These are phyloP conservation scores for Drosophila novamexicana DNA, from an alignment of 1,140 invertebrate species.

Conservation along the genomic window DNA sequence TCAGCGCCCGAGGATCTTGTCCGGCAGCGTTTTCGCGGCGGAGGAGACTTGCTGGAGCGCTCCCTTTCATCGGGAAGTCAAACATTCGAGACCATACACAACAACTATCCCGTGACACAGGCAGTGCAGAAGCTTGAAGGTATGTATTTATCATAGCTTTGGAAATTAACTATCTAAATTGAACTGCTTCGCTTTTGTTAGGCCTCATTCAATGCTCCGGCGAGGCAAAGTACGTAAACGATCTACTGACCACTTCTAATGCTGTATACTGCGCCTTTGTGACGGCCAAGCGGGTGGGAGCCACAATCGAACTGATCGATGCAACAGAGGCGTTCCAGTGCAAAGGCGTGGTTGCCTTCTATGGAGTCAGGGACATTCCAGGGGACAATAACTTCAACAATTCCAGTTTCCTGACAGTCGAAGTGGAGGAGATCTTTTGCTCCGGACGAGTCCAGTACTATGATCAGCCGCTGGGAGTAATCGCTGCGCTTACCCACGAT, in stretches of 20 bases:
- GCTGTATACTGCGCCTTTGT: conserved; percentile 89
- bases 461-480: conserved; percentile 90
- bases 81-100: conserved; percentile 89
- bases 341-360: conserved; percentile 89
- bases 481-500: conserved; percentile 87
- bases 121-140: conserved; percentile 91
- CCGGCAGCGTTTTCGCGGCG: conserved; percentile 79
- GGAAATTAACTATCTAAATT: background rate
- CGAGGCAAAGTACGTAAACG: conserved; percentile 88
- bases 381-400: conserved; percentile 87
- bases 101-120: conserved; percentile 91
- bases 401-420: conserved; percentile 47
- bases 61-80: conserved; percentile 90
- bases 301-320: conserved; percentile 87
- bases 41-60: conserved; percentile 87
- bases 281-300: conserved; percentile 85
- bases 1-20: conserved; percentile 81
- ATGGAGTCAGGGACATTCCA: conserved; percentile 90
- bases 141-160: background rate
- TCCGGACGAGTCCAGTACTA: conserved; percentile 86
- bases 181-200: conserved; percentile 82
- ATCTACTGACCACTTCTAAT: conserved; percentile 85
- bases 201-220: conserved; percentile 89
- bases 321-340: conserved; percentile 86
- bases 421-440: conserved; percentile 84